A percentile compares a stretch with the other conserved stretches of the same genome.
These are phyloP conservation scores for Ginglymostoma cirratum DNA, from an alignment of 2,113 vertebrate genomes.

Conservation along the genomic window DNA sequence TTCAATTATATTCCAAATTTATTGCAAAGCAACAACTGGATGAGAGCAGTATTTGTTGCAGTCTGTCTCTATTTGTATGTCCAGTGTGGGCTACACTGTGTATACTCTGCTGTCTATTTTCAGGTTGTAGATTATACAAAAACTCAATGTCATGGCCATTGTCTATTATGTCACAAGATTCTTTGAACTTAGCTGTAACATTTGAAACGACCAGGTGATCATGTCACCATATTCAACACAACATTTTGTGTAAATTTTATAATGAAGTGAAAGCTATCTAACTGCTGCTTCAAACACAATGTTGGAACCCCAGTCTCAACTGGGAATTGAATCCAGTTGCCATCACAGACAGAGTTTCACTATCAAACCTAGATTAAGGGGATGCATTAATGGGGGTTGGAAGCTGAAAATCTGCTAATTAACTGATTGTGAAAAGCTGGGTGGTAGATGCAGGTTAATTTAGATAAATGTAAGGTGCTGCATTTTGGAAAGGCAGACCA, in stretches of 20 bases:
- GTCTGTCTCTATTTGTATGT: background rate
- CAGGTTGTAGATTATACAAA: background rate
- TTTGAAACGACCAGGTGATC: background rate
- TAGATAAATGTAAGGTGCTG: too few relatives aligned
- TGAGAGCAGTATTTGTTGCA: background rate
- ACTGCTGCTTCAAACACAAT: background rate
- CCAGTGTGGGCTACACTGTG: background rate
- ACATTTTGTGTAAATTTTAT: background rate
- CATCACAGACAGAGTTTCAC: background rate
- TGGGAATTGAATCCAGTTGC: background rate
- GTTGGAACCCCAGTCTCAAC: background rate
- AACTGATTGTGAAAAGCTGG: too few relatives aligned
- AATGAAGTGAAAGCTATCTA: constrained; percentile 7
- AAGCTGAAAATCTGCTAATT: too few relatives aligned
- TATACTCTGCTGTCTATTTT: background rate
- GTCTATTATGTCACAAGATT: background rate
- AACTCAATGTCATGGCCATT: background rate
- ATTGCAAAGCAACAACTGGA: background rate
- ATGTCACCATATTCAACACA: background rate
- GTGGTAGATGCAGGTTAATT: too few relatives aligned
- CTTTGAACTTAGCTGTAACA: constrained; percentile 4
- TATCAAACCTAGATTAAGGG: background rate
- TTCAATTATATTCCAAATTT: background rate
- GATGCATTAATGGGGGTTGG: too few relatives aligned
- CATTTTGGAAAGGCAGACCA: too few relatives aligned